Evolutionary conservation across 2,113 vertebrate species (phyloP).

Genomic region (Typhlomys cinereus): DNA sequence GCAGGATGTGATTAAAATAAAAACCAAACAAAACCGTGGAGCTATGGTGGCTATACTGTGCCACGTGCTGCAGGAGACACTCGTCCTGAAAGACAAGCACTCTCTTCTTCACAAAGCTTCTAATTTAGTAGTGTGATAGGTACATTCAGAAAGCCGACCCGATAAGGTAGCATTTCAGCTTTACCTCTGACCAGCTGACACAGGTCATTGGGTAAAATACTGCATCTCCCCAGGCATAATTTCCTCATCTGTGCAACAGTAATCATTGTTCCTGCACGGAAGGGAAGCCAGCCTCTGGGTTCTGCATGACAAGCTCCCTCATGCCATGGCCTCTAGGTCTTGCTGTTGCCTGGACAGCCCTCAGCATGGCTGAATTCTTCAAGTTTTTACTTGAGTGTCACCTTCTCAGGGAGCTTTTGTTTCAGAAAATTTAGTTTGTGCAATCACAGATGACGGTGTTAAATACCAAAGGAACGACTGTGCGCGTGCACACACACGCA

Average conservation of each 20-base stretch:
- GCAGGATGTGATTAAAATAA: background rate
- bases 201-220: background rate
- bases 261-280: background rate
- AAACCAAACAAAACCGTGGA: slow-evolving; percentile 16
- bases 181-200: background rate
- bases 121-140: background rate
- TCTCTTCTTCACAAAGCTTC: slow-evolving; percentile 10
- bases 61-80: background rate
- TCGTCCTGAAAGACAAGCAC: background rate
- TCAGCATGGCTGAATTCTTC: background rate
- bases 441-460: background rate
- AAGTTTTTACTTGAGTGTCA: background rate
- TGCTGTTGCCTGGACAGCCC: background rate
- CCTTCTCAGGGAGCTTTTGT: slow-evolving; percentile 14
- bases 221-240: background rate
- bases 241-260: slow-evolving; percentile 25
- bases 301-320: background rate
- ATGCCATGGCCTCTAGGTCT: background rate
- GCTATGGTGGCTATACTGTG: background rate
- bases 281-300: background rate
- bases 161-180: background rate
- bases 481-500: no score
- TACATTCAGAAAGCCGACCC: background rate
- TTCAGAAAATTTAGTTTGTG: background rate
- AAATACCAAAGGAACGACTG: background rate